Evolutionary conservation across 2,888 invertebrate species (phyloP), one percentile per base, ranked within the genome.

Genomic region (Dilophus febrilis): DNA sequence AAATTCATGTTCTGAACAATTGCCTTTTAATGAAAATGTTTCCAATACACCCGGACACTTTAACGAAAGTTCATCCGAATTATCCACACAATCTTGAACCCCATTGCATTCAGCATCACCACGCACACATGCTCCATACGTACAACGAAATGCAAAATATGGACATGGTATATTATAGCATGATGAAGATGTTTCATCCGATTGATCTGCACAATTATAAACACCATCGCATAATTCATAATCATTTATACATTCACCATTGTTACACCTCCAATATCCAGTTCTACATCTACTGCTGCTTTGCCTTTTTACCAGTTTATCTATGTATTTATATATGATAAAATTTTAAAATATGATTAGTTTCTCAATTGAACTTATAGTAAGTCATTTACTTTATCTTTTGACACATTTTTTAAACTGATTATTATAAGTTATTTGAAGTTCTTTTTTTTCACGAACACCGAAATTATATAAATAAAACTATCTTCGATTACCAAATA

Each of bases 41-140:
- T 32, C 17, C 13, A 7, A 29, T n/a, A 19, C 26, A 3, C 34
- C 22, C 14, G 36, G 39, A 33, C 40, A 40, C 3, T 33, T 32
- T 19, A 16, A 12, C 8, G 34, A 11, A 2, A 34, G n/a, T 17
- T 42, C 42, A 33, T 43, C 43, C 2, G 43, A 43, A 27, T 37
- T 37, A 36, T 43, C 43, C 8, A 39, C 30, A 38, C 49, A 49
- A 33, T 48, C 44, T 13, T 7, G 38, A 16, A 31, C 36, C 6
- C 42, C 40, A 35, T 46, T 43, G 45, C 78, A 78, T 35, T 61
- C 57, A 1, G 64, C 56, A 16, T 66, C 65, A 5, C 65, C 61
- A 41, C 70, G 68, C 0, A 74, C 64, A 46, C 76, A 76, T 0
- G 70, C 74, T 2, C 74, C 74, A 48, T 75, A 74, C 1, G 63